These are phyloP conservation scores for Halocynthia roretzi DNA, from an alignment of 23 tunicate species.

Conservation along the genomic window DNA sequence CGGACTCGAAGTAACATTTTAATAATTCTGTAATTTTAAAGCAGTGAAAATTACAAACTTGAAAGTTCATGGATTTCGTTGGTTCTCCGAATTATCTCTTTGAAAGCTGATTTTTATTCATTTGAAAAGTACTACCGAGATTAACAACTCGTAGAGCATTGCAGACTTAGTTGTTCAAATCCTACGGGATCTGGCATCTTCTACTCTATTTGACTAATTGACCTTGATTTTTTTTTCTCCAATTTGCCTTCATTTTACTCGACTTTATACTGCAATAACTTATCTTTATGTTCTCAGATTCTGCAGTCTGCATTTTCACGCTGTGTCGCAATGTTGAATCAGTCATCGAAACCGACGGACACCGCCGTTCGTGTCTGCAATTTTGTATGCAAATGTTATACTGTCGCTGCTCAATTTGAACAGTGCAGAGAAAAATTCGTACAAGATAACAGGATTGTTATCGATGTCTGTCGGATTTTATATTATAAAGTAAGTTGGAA, in stretches of 20 bases:
- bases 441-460: constrained; percentile 49
- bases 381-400: constrained; percentile 54
- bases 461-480: constrained; percentile 74
- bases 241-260: not conserved
- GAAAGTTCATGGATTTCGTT: not conserved
- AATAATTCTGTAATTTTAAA: not conserved
- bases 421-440: constrained; percentile 81
- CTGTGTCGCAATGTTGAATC: constrained; percentile 58
- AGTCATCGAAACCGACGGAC: constrained; percentile 57
- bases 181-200: no score
- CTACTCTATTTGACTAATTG: no score
- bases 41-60: no score
- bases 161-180: no score
- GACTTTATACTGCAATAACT: no score
- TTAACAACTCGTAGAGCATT: no score
- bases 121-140: not conserved
- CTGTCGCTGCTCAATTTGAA: constrained; percentile 95
- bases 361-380: constrained; percentile 68
- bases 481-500: constrained; percentile 71
- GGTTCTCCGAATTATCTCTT: no score
- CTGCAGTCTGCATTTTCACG: constrained; percentile 72
- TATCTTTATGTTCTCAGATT: constrained; percentile 32
- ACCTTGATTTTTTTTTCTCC: not conserved
- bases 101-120: not conserved
- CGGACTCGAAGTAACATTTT: constrained; percentile 59